These are phyloP conservation scores for Drosophila suzukii DNA, from an alignment of 1,140 invertebrate species.

Conservation along the genomic window DNA sequence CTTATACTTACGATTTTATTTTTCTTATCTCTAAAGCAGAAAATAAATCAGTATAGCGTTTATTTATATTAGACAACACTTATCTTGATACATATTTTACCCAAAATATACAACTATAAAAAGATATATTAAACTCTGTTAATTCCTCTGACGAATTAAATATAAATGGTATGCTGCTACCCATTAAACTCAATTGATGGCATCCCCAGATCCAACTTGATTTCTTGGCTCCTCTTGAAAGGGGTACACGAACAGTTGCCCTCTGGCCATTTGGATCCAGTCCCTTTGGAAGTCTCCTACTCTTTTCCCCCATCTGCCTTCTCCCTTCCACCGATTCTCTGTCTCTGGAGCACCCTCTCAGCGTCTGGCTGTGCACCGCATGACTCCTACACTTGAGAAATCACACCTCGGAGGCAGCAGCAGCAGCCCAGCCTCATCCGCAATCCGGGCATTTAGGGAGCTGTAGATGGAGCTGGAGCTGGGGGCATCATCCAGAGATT, in stretches of 20 bases:
- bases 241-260: constrained; percentile 19
- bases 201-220: constrained; percentile 32
- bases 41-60: too few relatives aligned
- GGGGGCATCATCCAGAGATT: constrained; percentile 45
- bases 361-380: constrained; percentile 62
- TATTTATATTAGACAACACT: neutral
- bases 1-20: neutral
- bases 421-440: constrained; percentile 31
- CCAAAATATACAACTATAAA: neutral
- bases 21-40: neutral
- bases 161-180: constrained; percentile 17
- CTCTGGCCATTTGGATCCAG: constrained; percentile 8
- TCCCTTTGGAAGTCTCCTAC: constrained; percentile 9
- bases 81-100: neutral
- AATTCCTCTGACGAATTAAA: constrained; percentile 16
- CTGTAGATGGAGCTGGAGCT: constrained; percentile 18
- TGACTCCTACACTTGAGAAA: constrained; percentile 79
- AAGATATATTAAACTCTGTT: neutral
- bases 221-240: constrained; percentile 34
- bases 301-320: neutral
- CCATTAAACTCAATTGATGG: constrained; percentile 41
- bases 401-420: constrained; percentile 65
- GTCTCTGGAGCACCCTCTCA: constrained; percentile 46
- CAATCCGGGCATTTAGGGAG: constrained; percentile 34
- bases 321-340: constrained; percentile 10